Evolutionary conservation across 2,113 vertebrate species (phyloP).

Genomic region (Lophotis ruficrista): DNA sequence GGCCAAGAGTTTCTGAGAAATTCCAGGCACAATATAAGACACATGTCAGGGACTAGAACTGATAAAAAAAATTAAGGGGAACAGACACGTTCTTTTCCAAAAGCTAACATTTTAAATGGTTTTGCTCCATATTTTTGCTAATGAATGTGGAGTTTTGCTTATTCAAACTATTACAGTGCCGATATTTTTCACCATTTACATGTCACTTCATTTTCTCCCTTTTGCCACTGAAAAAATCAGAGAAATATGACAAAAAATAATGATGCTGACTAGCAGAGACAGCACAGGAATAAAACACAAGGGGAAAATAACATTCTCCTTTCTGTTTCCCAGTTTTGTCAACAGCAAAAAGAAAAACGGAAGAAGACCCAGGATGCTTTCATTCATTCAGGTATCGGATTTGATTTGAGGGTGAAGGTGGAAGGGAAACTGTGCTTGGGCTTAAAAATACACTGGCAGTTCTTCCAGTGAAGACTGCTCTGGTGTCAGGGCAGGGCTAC

Average conservation of each 20-base stretch:
- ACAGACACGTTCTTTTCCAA: background rate
- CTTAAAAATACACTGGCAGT: background rate
- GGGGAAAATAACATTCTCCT: background rate
- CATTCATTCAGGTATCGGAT: background rate
- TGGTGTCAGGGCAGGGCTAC: background rate
- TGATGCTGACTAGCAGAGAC: background rate
- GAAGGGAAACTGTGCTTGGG: background rate
- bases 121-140: background rate
- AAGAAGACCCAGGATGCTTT: background rate
- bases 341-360: background rate
- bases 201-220: background rate
- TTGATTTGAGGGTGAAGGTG: background rate
- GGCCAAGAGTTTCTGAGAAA: conserved; percentile 45
- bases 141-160: background rate
- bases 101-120: background rate
- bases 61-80: background rate
- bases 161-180: background rate
- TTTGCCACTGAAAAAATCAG: background rate
- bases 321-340: background rate
- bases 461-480: background rate
- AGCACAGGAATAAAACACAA: background rate
- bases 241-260: background rate
- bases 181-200: background rate
- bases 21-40: background rate
- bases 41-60: background rate